Conservation (phyloP, 2,113 vertebrate genomes). For the Mustela nigripes region DNA sequence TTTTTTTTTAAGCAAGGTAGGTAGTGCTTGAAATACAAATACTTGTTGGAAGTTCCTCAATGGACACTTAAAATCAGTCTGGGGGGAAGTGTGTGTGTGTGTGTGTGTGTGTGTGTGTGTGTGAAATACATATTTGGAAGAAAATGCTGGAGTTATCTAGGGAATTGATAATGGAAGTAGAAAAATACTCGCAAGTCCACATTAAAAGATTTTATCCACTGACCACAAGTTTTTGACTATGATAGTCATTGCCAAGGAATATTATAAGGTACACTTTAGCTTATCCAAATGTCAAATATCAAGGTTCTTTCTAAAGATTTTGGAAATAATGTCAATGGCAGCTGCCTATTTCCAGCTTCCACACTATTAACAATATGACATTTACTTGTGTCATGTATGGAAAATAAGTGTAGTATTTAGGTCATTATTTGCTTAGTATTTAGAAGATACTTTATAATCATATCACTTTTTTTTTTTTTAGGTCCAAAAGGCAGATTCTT, state of each 20-base stretch:
- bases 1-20: neutral
- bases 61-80: constrained; percentile 43
- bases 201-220: constrained; percentile 43
- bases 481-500: constrained; percentile 5
- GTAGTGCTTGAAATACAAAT: constrained; percentile 37
- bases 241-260: neutral
- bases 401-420: constrained; percentile 51
- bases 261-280: constrained; percentile 4
- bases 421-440: constrained; percentile 34
- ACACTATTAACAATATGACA: constrained; percentile 32
- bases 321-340: neutral
- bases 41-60: neutral
- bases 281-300: constrained; percentile 14
- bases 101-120: too few relatives aligned
- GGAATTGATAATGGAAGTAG: neutral
- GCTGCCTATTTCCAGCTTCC: constrained; percentile 20
- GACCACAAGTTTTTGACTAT: neutral
- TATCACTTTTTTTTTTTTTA: constrained; percentile 38
- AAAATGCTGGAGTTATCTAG: constrained; percentile 1
- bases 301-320: constrained; percentile 42
- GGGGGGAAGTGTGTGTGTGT: neutral
- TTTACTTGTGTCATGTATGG: constrained; percentile 29
- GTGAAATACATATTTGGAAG: neutral
- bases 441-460: constrained; percentile 48
- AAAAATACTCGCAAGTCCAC: neutral